Conservation (phyloP, 1,140 invertebrate genomes). For the Drosophila setifemur region DNA sequence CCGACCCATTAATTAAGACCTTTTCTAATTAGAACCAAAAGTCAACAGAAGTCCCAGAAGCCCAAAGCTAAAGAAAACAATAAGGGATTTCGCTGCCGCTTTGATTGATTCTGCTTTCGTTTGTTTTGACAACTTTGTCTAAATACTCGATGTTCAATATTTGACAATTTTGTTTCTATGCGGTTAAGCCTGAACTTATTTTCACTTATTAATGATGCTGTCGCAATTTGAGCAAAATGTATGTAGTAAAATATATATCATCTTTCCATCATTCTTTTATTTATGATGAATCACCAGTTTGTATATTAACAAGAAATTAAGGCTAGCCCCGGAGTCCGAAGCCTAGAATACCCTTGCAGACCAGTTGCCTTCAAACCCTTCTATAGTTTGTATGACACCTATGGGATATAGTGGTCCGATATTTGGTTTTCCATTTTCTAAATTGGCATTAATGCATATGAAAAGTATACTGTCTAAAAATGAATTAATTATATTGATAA, state of each 20-base stretch:
- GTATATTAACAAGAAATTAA: no score
- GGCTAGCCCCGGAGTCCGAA: no score
- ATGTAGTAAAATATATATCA: neutral
- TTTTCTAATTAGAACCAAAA: slow-evolving; percentile 45
- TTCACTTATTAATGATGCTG: slow-evolving; percentile 11
- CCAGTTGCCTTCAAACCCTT: no score
- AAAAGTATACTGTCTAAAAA: no score
- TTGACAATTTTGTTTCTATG: slow-evolving; percentile 14
- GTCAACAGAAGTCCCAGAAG: neutral
- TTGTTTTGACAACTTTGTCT: slow-evolving; percentile 27
- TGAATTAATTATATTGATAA: no score
- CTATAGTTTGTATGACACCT: no score
- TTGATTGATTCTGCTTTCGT: slow-evolving; percentile 60
- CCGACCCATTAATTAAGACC: slow-evolving; percentile 54
- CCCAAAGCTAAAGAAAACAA: neutral
- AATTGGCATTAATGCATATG: no score
- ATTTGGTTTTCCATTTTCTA: no score
- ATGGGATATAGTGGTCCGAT: no score
- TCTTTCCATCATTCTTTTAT: neutral
- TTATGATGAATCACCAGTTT: neutral
- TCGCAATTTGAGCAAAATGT: neutral
- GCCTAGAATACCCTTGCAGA: no score
- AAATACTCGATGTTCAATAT: slow-evolving; percentile 7
- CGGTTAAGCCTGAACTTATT: slow-evolving; percentile 1
- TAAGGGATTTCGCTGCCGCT: slow-evolving; percentile 25